Base-by-base conservation (phyloP, 2,797 vertebrate species). In the Lutra lutra region DNA sequence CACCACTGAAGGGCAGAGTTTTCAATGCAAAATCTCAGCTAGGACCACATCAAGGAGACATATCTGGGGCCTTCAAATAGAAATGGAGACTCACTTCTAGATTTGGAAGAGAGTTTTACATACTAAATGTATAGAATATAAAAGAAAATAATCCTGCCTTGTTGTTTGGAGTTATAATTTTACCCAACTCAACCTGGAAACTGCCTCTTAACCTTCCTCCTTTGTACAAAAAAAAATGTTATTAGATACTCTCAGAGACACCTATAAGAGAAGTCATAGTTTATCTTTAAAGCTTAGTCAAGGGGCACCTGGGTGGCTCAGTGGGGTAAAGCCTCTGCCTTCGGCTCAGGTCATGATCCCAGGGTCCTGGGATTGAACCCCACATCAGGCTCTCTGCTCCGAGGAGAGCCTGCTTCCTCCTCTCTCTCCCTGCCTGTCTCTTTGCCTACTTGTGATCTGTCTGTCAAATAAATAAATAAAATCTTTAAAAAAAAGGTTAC, bases 141-240 rank as follows among this genome's bases (percentile, higher is more conserved):
- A 85, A 85, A 78, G 51, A 84, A 77, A 54, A 7, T 38, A 64
- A 29, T 82, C 88, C 46, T 64, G 43, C n/a, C 66, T 92, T 46
- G 23, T 58, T 62, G 12, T 84, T 82, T 48, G 64, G 46, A 60
- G 9, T 72, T 40, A 46, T 43, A 77, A 56, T 73, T 80, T 58
- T 87, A 60, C 6, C n/a, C 1, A 4, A 66, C 8, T 91, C 2
- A 48, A 0, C 43, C 21, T 13, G 56, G 51, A 85, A 90, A 78
- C 35, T 72, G 20, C 56, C 46, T 93, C 38, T 86, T 89, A 73
- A 70, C 58, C 43, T 95, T 64, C 43, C 18, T 70, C 12, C 25
- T 89, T 89, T 79, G 27, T 73, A 80, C 66, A 79, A 96, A 89
- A 79, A 79, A 32, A 96, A 73, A 89, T 46, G 75, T 20, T 54